Conservation (phyloP, 1,140 invertebrate genomes). For the Eumeta japonica region DNA sequence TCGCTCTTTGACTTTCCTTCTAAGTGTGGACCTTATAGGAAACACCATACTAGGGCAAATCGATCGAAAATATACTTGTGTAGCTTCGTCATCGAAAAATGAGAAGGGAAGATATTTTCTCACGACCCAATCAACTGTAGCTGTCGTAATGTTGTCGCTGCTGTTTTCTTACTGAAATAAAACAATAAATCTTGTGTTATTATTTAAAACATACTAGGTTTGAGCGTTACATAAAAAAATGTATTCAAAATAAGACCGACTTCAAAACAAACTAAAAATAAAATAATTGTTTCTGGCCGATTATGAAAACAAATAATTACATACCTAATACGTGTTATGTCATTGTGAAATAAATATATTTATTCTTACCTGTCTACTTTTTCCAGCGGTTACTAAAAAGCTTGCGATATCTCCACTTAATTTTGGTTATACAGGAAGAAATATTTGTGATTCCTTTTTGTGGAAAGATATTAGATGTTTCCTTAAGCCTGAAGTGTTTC, state of each 20-base stretch:
- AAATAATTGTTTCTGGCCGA: conserved; percentile 3
- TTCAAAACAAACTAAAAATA: no score
- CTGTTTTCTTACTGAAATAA: conserved; percentile 11
- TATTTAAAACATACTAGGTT: no score
- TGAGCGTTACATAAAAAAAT: background rate
- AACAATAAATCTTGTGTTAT: conserved; percentile 6
- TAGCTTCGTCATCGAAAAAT: conserved; percentile 30
- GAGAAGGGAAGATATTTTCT: conserved; percentile 34
- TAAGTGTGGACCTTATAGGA: conserved; percentile 20
- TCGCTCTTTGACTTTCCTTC: conserved; percentile 20
- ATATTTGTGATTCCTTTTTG: conserved; percentile 5
- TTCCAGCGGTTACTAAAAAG: conserved; percentile 5
- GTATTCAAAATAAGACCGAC: no score
- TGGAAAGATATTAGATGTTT: conserved; percentile 5
- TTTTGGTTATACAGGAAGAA: conserved; percentile 3
- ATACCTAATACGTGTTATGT: conserved; percentile 1
- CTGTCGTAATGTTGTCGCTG: conserved; percentile 19
- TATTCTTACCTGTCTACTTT: conserved; percentile 5
- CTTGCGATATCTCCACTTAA: conserved; percentile 5
- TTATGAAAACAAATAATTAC: conserved; percentile 5
- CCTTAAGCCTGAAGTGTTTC: conserved; percentile 5
- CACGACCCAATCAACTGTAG: conserved; percentile 21
- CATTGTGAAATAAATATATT: background rate
- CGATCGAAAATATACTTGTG: conserved; percentile 23
- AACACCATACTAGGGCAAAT: conserved; percentile 20